A percentile compares a stretch with the other conserved stretches of the same genome.
These are phyloP conservation scores for Dichetophora obliterata DNA, from an alignment of 2,888 invertebrate genomes.

Conservation along the genomic window DNA sequence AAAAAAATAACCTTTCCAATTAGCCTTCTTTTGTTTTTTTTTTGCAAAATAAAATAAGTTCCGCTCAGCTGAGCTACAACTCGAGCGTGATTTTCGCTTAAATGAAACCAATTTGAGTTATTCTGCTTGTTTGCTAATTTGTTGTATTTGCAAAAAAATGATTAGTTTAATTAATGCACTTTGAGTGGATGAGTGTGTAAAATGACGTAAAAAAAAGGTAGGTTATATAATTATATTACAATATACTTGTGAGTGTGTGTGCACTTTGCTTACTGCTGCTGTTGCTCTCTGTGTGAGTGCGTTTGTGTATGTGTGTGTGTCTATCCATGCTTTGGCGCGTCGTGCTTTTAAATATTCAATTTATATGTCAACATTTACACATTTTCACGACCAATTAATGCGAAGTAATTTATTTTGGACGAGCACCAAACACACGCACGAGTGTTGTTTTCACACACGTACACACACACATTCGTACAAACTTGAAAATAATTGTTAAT, in stretches of 20 bases:
- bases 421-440: neutral
- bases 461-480: neutral
- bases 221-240: neutral
- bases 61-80: neutral
- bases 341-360: slow-evolving; percentile 27
- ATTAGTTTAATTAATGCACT: slow-evolving; percentile 20
- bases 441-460: neutral
- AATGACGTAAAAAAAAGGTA: neutral
- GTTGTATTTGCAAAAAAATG: neutral
- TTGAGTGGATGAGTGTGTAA: neutral
- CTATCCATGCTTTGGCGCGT: neutral
- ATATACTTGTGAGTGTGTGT: neutral
- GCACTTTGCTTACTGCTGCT: neutral
- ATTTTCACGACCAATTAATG: slow-evolving; percentile 32
- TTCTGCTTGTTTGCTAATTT: neutral
- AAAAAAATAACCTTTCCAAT: neutral
- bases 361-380: slow-evolving; percentile 31
- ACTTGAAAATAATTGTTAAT: neutral
- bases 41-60: neutral
- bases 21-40: neutral
- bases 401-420: slow-evolving; percentile 13
- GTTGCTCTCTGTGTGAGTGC: too few relatives aligned
- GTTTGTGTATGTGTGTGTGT: neutral
- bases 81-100: neutral
- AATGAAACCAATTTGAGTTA: neutral